Evolutionary conservation across 2,113 vertebrate species (phyloP).

Genomic region (Sterna hirundo): DNA sequence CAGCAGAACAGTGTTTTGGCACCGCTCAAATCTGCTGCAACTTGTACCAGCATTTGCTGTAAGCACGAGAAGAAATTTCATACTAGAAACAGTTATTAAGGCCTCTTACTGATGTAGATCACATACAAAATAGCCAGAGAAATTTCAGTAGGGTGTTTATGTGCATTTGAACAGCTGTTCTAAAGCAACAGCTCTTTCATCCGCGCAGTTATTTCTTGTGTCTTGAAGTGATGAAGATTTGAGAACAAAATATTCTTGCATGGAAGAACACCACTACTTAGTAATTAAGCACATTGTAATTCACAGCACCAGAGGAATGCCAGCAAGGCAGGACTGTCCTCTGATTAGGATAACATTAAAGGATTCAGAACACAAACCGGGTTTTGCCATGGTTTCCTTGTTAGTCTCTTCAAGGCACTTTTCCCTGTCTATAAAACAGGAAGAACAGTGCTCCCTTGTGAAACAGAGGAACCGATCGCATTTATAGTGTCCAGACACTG

Average conservation of each 20-base stretch:
- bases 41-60: not conserved
- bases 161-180: conserved; percentile 13
- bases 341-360: not conserved
- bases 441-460: conserved; percentile 5
- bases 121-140: not conserved
- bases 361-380: not conserved
- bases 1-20: not conserved
- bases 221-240: not conserved
- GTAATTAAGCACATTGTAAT: not conserved
- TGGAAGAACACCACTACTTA: not conserved
- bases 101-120: conserved; percentile 23
- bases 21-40: not conserved
- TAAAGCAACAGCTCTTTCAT: conserved; percentile 22
- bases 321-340: not conserved
- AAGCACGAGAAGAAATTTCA: not conserved
- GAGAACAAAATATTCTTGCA: conserved; percentile 44
- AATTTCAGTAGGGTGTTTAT: conserved; percentile 18
- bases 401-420: not conserved
- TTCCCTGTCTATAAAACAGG: not conserved
- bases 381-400: not conserved
- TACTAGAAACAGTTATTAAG: not conserved
- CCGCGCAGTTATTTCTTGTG: not conserved
- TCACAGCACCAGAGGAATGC: not conserved
- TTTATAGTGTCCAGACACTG: not conserved
- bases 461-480: not conserved